These are phyloP conservation scores for Perccottus glenii DNA, from an alignment of 2,113 vertebrate species.

Conservation along the genomic window DNA sequence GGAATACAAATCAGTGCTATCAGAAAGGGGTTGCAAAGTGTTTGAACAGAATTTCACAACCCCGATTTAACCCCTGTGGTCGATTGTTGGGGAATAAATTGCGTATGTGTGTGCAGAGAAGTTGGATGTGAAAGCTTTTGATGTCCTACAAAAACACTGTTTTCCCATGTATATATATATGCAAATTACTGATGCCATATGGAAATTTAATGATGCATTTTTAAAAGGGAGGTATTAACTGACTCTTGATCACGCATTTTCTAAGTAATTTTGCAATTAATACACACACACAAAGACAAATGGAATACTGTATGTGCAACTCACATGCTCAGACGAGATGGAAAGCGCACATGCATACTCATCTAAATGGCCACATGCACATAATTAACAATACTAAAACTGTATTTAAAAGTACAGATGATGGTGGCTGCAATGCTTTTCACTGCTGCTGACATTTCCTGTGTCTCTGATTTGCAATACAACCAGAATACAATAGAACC, in stretches of 20 bases:
- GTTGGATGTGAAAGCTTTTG: conserved; percentile 52
- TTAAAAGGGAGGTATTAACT: conserved; percentile 53
- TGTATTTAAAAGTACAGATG: neutral
- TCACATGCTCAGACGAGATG: conserved; percentile 22
- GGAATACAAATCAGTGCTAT: conserved; percentile 69
- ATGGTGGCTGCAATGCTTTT: neutral
- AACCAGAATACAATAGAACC: neutral
- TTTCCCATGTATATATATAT: conserved; percentile 49
- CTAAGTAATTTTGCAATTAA: conserved; percentile 32
- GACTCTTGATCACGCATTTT: conserved; percentile 51
- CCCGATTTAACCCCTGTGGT: conserved; percentile 54
- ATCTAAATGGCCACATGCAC: neutral
- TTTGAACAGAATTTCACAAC: conserved; percentile 63
- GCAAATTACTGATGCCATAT: conserved; percentile 53
- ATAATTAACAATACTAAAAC: neutral
- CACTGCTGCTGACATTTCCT: neutral
- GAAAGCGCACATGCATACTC: neutral
- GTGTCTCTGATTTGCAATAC: neutral
- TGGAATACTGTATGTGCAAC: conserved; percentile 7
- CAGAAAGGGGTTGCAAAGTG: conserved; percentile 54
- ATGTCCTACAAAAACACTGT: conserved; percentile 57
- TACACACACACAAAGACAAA: conserved; percentile 17
- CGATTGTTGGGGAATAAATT: conserved; percentile 61
- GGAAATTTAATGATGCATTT: conserved; percentile 62
- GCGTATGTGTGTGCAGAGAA: conserved; percentile 29